Percentiles rank a stretch among this genome's conserved stretches.
These are phyloP conservation scores for Galeruca laticollis DNA, from an alignment of 2,888 invertebrate species.

Conservation along the genomic window DNA sequence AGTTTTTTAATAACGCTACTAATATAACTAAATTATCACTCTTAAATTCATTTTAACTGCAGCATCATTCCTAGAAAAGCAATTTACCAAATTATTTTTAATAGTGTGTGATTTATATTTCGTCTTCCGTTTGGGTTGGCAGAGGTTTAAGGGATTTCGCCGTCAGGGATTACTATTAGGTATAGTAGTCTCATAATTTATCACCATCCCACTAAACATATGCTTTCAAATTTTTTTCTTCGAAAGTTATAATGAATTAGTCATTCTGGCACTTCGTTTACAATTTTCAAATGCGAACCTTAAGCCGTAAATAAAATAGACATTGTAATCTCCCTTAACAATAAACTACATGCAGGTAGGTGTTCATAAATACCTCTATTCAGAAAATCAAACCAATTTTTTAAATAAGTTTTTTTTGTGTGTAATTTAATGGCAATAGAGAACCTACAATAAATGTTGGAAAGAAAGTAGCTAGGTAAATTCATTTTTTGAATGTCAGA, in stretches of 20 bases:
- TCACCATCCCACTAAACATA: slow-evolving; percentile 7
- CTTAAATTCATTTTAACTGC: not conserved
- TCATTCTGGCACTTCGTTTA: slow-evolving; percentile 6
- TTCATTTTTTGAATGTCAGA: too few relatives aligned
- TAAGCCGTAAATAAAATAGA: slow-evolving; percentile 11
- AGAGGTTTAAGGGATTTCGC: not conserved
- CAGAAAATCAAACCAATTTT: not conserved
- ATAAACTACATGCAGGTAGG: slow-evolving; percentile 10
- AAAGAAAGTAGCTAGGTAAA: not conserved
- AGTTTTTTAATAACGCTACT: too few relatives aligned
- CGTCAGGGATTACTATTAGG: slow-evolving; percentile 3
- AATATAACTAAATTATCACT: too few relatives aligned
- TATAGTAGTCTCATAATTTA: not conserved
- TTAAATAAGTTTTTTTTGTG: not conserved
- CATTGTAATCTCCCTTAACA: slow-evolving; percentile 8
- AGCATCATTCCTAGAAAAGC: not conserved
- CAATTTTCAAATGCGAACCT: slow-evolving; percentile 5
- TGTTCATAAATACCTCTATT: not conserved
- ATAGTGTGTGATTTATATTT: not conserved
- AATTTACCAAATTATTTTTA: not conserved
- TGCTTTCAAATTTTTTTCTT: slow-evolving; percentile 5
- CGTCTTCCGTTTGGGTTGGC: slow-evolving; percentile 10
- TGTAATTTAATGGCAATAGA: not conserved
- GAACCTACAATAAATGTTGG: not conserved
- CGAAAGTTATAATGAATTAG: slow-evolving; percentile 10